Percentiles rank a stretch among this genome's conserved stretches.
phyloP scores from a whole-genome alignment of 2,797 vertebrate species.

The Peromyscus melanophrys region DNA sequence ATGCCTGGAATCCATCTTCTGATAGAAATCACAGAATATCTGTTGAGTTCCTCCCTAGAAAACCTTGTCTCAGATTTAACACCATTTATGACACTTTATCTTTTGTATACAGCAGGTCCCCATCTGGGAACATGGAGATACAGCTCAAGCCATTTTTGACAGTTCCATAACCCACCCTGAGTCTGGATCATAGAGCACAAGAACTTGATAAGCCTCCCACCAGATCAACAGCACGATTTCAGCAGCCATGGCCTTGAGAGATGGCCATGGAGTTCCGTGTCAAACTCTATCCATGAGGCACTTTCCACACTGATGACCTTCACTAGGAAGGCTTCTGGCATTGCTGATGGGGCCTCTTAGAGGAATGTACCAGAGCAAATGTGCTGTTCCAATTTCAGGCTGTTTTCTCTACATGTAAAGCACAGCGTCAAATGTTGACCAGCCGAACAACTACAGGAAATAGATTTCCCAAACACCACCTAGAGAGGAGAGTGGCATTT shows the following conservation, averaged over 20 bases:
- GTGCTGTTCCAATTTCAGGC: neutral
- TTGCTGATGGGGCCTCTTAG: neutral
- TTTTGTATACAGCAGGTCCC: neutral
- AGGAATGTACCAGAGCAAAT: neutral
- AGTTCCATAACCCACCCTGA: neutral
- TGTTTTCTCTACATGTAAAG: rapidly evolving
- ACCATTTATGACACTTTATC: too few species aligned
- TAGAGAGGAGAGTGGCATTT: neutral
- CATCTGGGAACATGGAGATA: neutral
- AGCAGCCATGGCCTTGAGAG: neutral
- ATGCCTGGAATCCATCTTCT: neutral
- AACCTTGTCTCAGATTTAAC: neutral
- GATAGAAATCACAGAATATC: neutral
- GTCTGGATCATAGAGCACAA: neutral
- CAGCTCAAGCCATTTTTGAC: neutral
- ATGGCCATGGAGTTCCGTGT: rapidly evolving
- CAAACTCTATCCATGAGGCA: neutral
- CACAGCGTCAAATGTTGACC: neutral
- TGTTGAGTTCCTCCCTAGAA: neutral
- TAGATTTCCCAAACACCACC: neutral
- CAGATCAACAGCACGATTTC: neutral
- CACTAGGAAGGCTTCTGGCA: neutral
- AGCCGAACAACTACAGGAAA: neutral
- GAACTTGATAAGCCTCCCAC: neutral
- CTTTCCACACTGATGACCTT: neutral